These are phyloP conservation scores for Toxotes chatareus DNA, from an alignment of 2,113 vertebrate species.

Conservation along the genomic window DNA sequence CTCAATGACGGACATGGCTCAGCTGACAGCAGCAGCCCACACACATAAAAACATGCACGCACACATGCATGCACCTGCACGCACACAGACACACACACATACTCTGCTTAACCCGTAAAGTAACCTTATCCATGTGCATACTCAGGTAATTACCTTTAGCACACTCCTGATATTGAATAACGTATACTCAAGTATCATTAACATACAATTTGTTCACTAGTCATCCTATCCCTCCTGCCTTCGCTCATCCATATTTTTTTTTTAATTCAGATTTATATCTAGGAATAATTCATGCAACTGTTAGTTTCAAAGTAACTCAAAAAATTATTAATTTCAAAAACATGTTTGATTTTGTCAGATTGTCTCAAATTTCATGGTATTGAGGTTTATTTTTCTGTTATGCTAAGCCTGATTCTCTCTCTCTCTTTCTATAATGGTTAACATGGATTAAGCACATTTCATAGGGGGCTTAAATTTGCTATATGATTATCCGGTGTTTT, in stretches of 20 bases:
- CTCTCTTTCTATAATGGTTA: background rate
- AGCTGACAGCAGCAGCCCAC: constrained; percentile 40
- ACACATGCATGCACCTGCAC: background rate
- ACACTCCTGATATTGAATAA: constrained; percentile 38
- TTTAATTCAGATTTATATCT: background rate
- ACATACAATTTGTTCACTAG: background rate
- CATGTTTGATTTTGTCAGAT: background rate
- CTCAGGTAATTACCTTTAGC: constrained; percentile 54
- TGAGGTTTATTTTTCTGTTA: background rate
- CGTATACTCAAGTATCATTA: constrained; percentile 22
- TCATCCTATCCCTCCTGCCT: background rate
- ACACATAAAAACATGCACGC: constrained; percentile 27
- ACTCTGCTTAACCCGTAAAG: constrained; percentile 48
- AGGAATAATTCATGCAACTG: background rate
- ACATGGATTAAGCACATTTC: constrained; percentile 62
- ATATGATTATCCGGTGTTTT: constrained; percentile 36
- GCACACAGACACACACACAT: background rate
- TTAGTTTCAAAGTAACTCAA: background rate
- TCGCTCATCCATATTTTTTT: background rate
- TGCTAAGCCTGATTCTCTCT: background rate
- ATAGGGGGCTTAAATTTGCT: constrained; percentile 32
- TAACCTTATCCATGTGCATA: constrained; percentile 28
- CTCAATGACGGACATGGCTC: constrained; percentile 58
- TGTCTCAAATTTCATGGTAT: background rate
- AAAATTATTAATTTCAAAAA: background rate